Conservation (phyloP, 2,797 vertebrate genomes). For the Alcedo quadribrachys region DNA sequence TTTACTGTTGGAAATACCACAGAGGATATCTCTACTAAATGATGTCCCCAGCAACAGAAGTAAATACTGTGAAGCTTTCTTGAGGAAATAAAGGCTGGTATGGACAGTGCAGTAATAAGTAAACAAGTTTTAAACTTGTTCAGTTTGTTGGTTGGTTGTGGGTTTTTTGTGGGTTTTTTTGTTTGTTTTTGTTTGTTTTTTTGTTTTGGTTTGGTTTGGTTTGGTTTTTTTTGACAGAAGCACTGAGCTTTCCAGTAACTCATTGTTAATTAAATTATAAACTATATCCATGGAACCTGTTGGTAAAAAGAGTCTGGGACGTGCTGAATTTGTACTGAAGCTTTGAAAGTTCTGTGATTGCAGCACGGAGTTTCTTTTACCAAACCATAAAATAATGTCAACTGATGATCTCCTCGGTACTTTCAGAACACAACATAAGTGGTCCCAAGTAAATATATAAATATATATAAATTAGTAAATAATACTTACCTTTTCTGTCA, state of each 20-base stretch:
- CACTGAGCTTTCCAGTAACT: neutral
- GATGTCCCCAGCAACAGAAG: neutral
- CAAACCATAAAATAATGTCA: neutral
- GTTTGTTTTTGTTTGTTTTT: too few species aligned
- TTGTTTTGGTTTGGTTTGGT: too few species aligned
- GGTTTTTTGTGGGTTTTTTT: too few species aligned
- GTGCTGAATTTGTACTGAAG: neutral
- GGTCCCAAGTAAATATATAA: neutral
- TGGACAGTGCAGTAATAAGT: neutral
- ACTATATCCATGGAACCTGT: neutral
- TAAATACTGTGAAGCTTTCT: neutral
- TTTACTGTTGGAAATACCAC: neutral
- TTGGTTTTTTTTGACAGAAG: neutral
- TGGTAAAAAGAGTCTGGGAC: neutral
- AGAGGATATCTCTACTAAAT: neutral
- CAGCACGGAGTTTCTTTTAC: neutral
- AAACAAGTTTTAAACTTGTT: neutral
- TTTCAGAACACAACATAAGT: neutral
- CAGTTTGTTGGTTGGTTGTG: too few species aligned
- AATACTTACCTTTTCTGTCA: neutral
- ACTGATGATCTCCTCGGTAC: neutral
- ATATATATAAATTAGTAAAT: too few species aligned
- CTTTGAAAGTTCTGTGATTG: neutral
- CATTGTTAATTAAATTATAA: neutral
- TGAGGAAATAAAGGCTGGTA: neutral